phyloP scores from a whole-genome alignment of 2,797 vertebrate genomes.

The Syngnathus acus region DNA sequence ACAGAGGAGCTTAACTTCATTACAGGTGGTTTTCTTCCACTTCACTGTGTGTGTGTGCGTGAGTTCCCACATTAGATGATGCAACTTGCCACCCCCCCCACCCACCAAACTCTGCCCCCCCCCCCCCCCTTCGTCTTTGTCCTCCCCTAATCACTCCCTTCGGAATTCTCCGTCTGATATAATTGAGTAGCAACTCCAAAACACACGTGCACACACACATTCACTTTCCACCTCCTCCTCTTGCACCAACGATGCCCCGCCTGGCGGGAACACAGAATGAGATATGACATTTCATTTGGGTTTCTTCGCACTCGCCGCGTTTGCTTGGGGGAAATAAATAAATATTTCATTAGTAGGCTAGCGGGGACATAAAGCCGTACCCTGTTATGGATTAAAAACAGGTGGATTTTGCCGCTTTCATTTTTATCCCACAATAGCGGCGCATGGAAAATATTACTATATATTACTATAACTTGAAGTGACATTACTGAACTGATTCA shows the following conservation, averaged over 20 bases:
- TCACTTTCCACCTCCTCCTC: background rate
- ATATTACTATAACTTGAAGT: no score
- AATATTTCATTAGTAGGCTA: slow-evolving; percentile 75
- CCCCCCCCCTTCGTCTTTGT: slow-evolving; percentile 15
- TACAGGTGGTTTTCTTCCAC: background rate
- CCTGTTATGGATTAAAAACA: no score
- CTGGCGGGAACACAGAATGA: slow-evolving; percentile 59
- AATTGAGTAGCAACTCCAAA: slow-evolving; percentile 53
- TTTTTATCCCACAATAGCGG: no score
- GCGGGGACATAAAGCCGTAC: slow-evolving; percentile 43
- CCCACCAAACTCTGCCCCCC: background rate
- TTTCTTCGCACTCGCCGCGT: slow-evolving; percentile 49
- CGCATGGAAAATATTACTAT: no score
- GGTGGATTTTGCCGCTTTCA: no score
- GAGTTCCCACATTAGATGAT: slow-evolving; percentile 1
- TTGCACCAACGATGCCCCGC: slow-evolving; percentile 15
- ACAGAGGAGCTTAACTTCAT: background rate
- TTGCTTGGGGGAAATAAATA: slow-evolving; percentile 78
- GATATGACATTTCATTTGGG: slow-evolving; percentile 71
- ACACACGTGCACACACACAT: background rate
- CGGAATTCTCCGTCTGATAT: slow-evolving; percentile 50
- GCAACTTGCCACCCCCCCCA: background rate
- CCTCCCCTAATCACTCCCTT: slow-evolving; percentile 59
- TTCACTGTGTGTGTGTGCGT: background rate
- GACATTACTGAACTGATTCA: background rate